phyloP scores from a whole-genome alignment of 2,888 invertebrate species.

The Pediacus dermestoides region DNA sequence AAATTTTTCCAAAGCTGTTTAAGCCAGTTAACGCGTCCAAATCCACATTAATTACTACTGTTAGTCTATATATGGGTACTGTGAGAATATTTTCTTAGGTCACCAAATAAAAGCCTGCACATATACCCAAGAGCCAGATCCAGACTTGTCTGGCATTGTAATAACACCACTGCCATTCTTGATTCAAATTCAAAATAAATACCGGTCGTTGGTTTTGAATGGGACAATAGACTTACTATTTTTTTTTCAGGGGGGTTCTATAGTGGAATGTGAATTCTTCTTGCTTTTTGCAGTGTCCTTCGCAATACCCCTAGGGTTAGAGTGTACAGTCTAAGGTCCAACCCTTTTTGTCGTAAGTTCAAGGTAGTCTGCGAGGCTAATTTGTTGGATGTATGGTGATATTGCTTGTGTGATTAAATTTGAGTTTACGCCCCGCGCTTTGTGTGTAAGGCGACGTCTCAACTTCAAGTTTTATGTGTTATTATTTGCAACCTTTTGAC shows the following conservation, averaged over 20 bases:
- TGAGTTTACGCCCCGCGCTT: too few species aligned
- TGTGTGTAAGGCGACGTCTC: too few species aligned
- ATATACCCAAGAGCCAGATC: slow-evolving; percentile 3
- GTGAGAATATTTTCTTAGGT: slow-evolving; percentile 4
- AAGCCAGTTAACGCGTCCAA: too few species aligned
- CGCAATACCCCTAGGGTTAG: slow-evolving; percentile 4
- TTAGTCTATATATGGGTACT: too few species aligned
- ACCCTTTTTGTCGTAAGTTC: slow-evolving; percentile 1
- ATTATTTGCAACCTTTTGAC: too few species aligned
- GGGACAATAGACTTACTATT: slow-evolving; percentile 3
- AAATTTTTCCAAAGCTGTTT: too few species aligned
- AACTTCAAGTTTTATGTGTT: too few species aligned
- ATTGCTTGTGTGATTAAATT: too few species aligned
- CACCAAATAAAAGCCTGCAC: slow-evolving; percentile 2
- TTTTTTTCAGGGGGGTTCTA: slow-evolving; percentile 1
- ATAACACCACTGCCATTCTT: not conserved
- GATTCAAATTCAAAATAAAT: slow-evolving; percentile 1
- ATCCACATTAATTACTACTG: too few species aligned
- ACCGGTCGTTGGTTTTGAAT: slow-evolving; percentile 1
- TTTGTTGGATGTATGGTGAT: too few species aligned
- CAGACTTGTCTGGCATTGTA: slow-evolving; percentile 3
- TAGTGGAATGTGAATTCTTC: slow-evolving; percentile 6
- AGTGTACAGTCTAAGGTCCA: slow-evolving; percentile 3
- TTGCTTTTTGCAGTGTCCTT: slow-evolving; percentile 3
- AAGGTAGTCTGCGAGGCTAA: slow-evolving; percentile 4